These are phyloP conservation scores for Cheilosia grossa DNA, from an alignment of 2,888 invertebrate species.

Conservation along the genomic window DNA sequence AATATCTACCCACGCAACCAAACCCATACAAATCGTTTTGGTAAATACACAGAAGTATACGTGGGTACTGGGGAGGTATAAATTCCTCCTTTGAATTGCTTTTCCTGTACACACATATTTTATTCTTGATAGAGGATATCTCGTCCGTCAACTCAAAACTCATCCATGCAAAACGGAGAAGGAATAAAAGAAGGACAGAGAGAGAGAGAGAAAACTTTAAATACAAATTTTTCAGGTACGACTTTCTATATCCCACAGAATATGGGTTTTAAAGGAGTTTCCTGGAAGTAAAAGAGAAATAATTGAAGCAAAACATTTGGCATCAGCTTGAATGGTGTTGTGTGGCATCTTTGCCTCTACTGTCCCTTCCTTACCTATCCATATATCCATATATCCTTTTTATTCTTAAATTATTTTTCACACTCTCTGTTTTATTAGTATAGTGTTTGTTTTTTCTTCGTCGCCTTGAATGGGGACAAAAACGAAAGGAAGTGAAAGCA, in stretches of 20 bases:
- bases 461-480: neutral
- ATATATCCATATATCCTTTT: constrained; percentile 56
- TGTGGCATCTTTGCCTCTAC: constrained; percentile 1
- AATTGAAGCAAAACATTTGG: constrained; percentile 75
- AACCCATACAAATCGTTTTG: constrained; percentile 1
- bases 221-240: neutral
- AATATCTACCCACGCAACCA: neutral
- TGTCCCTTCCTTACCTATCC: constrained; percentile 3
- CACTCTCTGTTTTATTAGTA: constrained; percentile 15
- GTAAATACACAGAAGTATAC: neutral
- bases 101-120: constrained; percentile 15
- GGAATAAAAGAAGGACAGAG: constrained; percentile 14
- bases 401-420: constrained; percentile 68
- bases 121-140: constrained; percentile 45
- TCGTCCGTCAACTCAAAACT: neutral
- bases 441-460: neutral
- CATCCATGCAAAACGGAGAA: neutral
- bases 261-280: constrained; percentile 33
- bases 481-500: neutral
- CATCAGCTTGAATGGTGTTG: constrained; percentile 66
- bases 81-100: constrained; percentile 34
- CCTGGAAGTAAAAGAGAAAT: constrained; percentile 59
- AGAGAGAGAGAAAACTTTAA: constrained; percentile 17
- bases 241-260: neutral
- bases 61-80: neutral